Percentiles rank a stretch among this genome's conserved stretches.
Conservation (phyloP, 2,888 invertebrate genomes). For the Subacronicta megacephala region DNA sequence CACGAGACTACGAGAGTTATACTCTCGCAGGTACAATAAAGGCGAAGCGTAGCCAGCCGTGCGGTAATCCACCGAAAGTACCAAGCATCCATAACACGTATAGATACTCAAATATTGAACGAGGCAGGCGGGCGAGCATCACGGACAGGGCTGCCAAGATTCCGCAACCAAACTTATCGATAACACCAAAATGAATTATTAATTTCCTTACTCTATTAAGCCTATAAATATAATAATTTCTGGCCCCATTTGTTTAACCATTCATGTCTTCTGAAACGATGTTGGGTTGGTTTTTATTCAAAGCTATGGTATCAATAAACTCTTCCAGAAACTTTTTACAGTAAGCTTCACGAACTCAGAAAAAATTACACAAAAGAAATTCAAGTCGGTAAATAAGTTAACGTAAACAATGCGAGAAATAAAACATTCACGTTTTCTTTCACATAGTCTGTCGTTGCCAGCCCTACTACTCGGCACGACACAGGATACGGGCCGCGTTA, state of each 20-base stretch:
- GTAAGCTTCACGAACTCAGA: no score
- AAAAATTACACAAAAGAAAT: not conserved
- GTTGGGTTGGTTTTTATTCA: no score
- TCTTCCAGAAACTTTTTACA: no score
- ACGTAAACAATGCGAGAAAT: conserved; percentile 23
- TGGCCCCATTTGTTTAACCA: no score
- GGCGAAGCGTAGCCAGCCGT: conserved; percentile 63
- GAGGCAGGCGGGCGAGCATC: conserved; percentile 75
- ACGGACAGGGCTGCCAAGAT: conserved; percentile 57
- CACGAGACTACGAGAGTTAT: conserved; percentile 35
- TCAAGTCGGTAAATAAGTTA: conserved; percentile 4
- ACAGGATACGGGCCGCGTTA: conserved; percentile 82
- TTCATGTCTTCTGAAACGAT: no score
- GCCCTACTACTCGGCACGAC: conserved; percentile 64
- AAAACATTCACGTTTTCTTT: conserved; percentile 39
- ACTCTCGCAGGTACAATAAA: conserved; percentile 53
- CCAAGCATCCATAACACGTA: conserved; percentile 75
- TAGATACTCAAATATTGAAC: conserved; percentile 74
- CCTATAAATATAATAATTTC: conserved; percentile 25
- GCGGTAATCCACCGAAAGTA: conserved; percentile 72
- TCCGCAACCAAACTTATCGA: conserved; percentile 38
- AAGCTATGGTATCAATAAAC: no score
- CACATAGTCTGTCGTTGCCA: conserved; percentile 25
- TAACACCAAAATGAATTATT: conserved; percentile 15
- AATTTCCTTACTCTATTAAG: conserved; percentile 9